Conservation (phyloP, 2,797 vertebrate genomes). For the Nasua narica region DNA sequence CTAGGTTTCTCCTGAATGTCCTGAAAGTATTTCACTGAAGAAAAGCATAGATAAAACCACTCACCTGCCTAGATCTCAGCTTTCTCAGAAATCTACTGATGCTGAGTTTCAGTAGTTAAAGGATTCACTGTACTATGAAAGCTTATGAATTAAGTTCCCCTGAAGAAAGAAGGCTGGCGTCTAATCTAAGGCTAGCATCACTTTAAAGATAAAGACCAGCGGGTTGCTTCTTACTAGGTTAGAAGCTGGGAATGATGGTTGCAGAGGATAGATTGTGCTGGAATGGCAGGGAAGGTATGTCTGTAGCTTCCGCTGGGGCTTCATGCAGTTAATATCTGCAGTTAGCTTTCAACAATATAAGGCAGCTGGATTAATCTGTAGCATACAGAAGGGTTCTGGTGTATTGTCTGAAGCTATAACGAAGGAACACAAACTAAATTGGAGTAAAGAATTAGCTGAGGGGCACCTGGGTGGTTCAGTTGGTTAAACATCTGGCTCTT, state of each 20-base stretch:
- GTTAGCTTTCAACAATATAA: neutral
- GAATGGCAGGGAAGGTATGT: neutral
- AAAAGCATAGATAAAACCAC: neutral
- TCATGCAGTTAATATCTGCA: neutral
- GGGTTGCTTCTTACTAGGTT: neutral
- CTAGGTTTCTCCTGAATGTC: constrained; percentile 10
- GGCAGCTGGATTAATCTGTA: neutral
- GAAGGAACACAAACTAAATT: neutral
- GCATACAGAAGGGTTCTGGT: neutral
- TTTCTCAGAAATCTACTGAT: neutral
- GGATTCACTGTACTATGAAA: neutral
- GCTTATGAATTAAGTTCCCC: neutral
- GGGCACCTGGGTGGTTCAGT: neutral
- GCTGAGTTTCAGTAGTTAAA: neutral
- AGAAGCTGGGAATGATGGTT: neutral
- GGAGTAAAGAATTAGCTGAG: neutral
- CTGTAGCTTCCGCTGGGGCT: neutral
- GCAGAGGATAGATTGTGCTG: neutral
- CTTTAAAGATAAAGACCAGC: neutral
- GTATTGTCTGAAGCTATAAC: neutral
- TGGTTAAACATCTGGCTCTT: neutral
- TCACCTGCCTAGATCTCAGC: neutral
- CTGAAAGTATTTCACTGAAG: constrained; percentile 8
- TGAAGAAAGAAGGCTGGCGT: neutral
- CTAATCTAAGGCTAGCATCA: neutral